Conservation (phyloP, 2,113 vertebrate genomes). For the Kryptolebias marmoratus region DNA sequence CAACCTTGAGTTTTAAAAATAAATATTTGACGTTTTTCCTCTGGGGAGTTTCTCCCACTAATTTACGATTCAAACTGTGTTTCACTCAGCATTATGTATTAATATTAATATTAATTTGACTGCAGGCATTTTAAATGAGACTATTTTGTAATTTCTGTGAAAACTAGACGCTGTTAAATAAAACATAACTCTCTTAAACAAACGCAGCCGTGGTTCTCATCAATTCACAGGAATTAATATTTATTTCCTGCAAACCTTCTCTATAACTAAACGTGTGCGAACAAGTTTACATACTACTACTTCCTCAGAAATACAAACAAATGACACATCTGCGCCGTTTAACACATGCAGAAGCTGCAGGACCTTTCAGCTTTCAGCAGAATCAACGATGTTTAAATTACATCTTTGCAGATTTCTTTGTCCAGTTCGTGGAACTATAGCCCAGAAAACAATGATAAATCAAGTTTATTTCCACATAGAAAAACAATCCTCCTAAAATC, state of each 20-base stretch:
- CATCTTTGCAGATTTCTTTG: too few species aligned
- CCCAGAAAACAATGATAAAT: too few species aligned
- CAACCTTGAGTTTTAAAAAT: slow-evolving; percentile 20
- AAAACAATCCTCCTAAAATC: too few species aligned
- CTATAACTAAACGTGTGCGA: too few species aligned
- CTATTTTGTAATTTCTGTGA: slow-evolving; percentile 22
- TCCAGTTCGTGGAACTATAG: too few species aligned
- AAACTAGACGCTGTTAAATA: slow-evolving; percentile 21
- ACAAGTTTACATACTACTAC: too few species aligned
- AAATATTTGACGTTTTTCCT: background rate
- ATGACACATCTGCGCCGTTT: too few species aligned
- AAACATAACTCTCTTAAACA: slow-evolving; percentile 3
- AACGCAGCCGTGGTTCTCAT: background rate
- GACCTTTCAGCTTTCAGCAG: too few species aligned
- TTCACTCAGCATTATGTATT: slow-evolving; percentile 7
- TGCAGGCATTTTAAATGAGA: background rate
- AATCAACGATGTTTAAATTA: too few species aligned
- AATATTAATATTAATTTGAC: slow-evolving; percentile 47
- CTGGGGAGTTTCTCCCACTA: slow-evolving; percentile 2
- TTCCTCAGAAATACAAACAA: too few species aligned
- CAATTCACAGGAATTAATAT: background rate
- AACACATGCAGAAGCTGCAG: too few species aligned
- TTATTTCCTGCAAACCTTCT: background rate
- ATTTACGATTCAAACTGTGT: slow-evolving; percentile 16
- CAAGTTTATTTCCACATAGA: too few species aligned